Base-by-base conservation (phyloP, 2,888 invertebrate species). In the Drosophila colorata region DNA sequence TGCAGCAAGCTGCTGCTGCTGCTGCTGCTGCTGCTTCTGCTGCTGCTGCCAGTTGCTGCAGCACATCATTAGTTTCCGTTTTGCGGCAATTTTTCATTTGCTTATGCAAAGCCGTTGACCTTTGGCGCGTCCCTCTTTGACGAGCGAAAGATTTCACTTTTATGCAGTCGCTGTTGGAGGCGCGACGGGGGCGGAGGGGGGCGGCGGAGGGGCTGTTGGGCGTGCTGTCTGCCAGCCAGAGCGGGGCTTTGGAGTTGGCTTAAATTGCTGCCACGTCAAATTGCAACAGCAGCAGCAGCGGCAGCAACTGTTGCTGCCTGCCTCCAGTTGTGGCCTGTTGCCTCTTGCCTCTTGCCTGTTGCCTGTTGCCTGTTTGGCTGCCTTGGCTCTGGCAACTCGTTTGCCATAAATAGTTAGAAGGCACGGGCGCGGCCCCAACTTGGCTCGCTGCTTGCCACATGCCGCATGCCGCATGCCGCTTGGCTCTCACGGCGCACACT, bases 41-140 rank as follows among this genome's bases (percentile, higher is more conserved):
- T 69, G 57, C 16, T 40, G 51, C 71, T 71, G 75, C 71, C 63
- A 61, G 60, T 61, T 56, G 69, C 57, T 55, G 82, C 88, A 87
- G 76, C 90, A 90, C 90, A 89, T 89, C 89, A 89, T 89, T 90
- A 89, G 89, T 90, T 87, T 88, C 89, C 87, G 86, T 87, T 88
- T 88, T 90, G 90, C 67, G 86, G 90, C 89, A 88, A 90, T 89
- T 88, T 88, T 90, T 88, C 90, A 89, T 82, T 83, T 88, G 85
- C 86, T 68, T 84, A 87, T 80, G 84, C 84, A 73, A 78, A 74
- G 83, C 69, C 78, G 87, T 87, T 88, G 87, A 87, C 89, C 89
- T 84, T 72, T 74, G 69, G 48, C 73, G 70, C 48, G 37, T 43
- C 55, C 69, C 53, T 33, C 46, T 37, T 31, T 58, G 37, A 46